Evolutionary conservation across 1,140 invertebrate genomes (phyloP).

Genomic region (Bombus confusus): DNA sequence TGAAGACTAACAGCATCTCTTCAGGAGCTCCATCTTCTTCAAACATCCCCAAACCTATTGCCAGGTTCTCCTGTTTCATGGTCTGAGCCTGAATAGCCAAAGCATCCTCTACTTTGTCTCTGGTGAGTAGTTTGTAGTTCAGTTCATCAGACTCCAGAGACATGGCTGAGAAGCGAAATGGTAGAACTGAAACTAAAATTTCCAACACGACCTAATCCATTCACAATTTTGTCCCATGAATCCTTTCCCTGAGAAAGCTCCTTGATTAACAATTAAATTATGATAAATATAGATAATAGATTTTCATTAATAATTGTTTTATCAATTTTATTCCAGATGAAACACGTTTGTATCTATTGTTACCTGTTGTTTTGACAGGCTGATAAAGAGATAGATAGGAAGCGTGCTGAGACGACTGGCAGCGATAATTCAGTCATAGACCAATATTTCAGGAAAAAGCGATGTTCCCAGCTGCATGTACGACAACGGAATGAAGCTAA

Average conservation of each 20-base stretch:
- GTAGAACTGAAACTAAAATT: no score
- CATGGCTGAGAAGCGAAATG: background rate
- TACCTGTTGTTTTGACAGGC: background rate
- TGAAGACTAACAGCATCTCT: constrained; percentile 67
- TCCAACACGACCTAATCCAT: no score
- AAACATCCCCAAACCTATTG: constrained; percentile 66
- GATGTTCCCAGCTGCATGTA: background rate
- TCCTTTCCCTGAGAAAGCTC: no score
- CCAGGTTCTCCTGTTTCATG: constrained; percentile 67
- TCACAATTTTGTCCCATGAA: no score
- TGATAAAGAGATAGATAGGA: background rate
- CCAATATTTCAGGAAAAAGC: background rate
- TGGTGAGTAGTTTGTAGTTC: constrained; percentile 58
- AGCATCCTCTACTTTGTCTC: constrained; percentile 62
- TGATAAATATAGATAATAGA: no score
- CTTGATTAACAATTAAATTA: no score
- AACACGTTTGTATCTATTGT: background rate
- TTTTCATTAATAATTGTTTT: background rate
- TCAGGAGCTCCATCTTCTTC: constrained; percentile 69
- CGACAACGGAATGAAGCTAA: background rate
- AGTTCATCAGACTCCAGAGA: constrained; percentile 20
- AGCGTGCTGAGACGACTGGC: background rate
- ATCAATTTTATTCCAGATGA: background rate
- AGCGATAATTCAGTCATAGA: background rate
- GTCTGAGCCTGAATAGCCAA: constrained; percentile 58